Evolutionary conservation across 2,797 vertebrate genomes (phyloP), one percentile per base, ranked within the genome.

Genomic region (Protosalanx chinensis): DNA sequence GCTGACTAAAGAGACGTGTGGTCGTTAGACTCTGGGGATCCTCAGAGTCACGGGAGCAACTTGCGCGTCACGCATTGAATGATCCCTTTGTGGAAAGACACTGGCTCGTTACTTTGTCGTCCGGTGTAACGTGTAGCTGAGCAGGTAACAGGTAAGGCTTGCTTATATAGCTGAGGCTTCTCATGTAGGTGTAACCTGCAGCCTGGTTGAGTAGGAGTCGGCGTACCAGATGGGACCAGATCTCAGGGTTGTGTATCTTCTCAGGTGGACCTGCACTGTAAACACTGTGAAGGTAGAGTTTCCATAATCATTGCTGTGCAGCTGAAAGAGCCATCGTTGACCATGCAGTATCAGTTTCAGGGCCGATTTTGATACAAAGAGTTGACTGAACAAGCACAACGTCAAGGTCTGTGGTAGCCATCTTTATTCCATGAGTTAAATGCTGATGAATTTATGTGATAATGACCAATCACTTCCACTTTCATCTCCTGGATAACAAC

Each of bases 331-430:
- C 65, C 73, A 79, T 76, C 1, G 23, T 76, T 73, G 81, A 79
- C 77, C 72, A 72, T 37, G 70, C 57, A 71, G 84, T 81, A 86
- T 90, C 90, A 76, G 81, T 84, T 88, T 85, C 85, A 77, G 76
- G 64, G 64, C 78, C 82, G 83, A 82, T 72, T 67, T 69, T 82
- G 83, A 84, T 85, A 79, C 85, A 88, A 84, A 76, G 75, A 84
- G 84, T 78, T 88, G 85, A 89, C 73, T 89, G 84, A 88, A 85
- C 78, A 76, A 72, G 76, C 67, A 81, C 86, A 85, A 88, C 83
- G 77, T 74, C 84, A 85, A 76, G 74, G 77, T 74, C 76, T 10
- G 23, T 73, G 78, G 8, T 46, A 46, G 41, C 41, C 41, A 46
- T 8, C 8, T 46, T 46, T 46, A 13, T 46, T 12, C 41, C 41